Evolutionary conservation across 2,797 vertebrate genomes (phyloP), one percentile per base, ranked within the genome.

Genomic region (Protosalanx chinensis): DNA sequence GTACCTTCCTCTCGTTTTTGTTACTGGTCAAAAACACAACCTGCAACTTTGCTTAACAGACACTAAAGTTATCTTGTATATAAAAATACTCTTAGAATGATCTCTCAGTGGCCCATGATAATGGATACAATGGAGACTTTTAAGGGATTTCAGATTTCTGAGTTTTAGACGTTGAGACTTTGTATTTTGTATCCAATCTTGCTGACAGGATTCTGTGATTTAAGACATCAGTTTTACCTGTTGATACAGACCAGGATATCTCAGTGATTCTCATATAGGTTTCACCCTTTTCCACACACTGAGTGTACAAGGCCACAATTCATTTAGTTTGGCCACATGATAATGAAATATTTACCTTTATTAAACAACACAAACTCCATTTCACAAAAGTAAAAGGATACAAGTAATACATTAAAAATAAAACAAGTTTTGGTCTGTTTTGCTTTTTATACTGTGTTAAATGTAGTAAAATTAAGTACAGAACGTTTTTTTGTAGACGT

Each of bases 21-120:
- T 61, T 16, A 77, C 67, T 37, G 73, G 79, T 73, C 69, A 72
- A 33, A 80, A 79, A 59, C 79, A 72, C 18, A 73, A 81, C 71
- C 59, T 20, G 12, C 23, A 61, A 29, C 65, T 70, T 77, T 63
- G 79, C 74, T 72, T 6, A 78, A 62, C 72, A 60, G 73, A 80
- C 58, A 64, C 64, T 57, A 68, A 16, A 18, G 57, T 58, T 59
- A 67, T 63, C 61, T 62, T 58, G 18, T 67, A 53, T 66, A 49
- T 53, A 63, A 23, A 20, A 46, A 20, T n/a, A 23, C 63, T 12
- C 20, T 15, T 18, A 20, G n/a, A 59, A 56, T 35, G 66, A 30
- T 56, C 29, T 23, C 33, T 66, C 15, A 27, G 12, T 12, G 30
- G 20, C 6, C 32, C 16, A 60, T 6, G 60, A 61, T 51, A 35